Evolutionary conservation across 23 tunicate species (phyloP).

Genomic region (Aplidium turbinatum): DNA sequence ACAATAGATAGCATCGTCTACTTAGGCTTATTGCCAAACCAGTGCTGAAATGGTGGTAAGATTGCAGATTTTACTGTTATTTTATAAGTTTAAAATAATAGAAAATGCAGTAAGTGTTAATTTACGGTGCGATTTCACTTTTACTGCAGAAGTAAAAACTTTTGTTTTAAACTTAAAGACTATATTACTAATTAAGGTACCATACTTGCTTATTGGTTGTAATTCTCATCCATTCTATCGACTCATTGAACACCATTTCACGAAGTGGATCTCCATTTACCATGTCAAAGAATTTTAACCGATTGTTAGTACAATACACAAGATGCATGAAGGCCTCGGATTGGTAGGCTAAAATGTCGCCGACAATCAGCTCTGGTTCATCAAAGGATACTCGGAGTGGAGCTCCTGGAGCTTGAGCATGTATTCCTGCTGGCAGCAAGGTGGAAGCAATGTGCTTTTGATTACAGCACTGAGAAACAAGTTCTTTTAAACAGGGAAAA

Average conservation of each 20-base stretch:
- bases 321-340: not conserved
- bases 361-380: slow-evolving; percentile 28
- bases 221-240: slow-evolving; percentile 26
- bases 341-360: slow-evolving; percentile 17
- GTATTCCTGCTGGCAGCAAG: slow-evolving; percentile 52
- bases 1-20: too few relatives aligned
- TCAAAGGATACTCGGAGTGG: slow-evolving; percentile 47
- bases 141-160: too few relatives aligned
- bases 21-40: too few relatives aligned
- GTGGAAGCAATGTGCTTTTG: not conserved
- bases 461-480: slow-evolving; percentile 5
- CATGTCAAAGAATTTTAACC: slow-evolving; percentile 45
- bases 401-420: slow-evolving; percentile 43
- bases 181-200: too few relatives aligned
- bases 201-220: slow-evolving; percentile 36
- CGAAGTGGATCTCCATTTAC: slow-evolving; percentile 30
- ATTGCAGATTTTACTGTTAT: too few relatives aligned
- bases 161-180: too few relatives aligned
- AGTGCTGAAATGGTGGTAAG: too few relatives aligned
- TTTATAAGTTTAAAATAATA: too few relatives aligned
- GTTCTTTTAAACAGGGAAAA: slow-evolving; percentile 32
- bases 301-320: slow-evolving; percentile 12
- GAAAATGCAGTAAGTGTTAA: too few relatives aligned
- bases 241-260: slow-evolving; percentile 40
- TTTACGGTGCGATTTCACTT: too few relatives aligned